phyloP scores from a whole-genome alignment of 2,113 vertebrate species.

The Marcusenius ussheri region DNA sequence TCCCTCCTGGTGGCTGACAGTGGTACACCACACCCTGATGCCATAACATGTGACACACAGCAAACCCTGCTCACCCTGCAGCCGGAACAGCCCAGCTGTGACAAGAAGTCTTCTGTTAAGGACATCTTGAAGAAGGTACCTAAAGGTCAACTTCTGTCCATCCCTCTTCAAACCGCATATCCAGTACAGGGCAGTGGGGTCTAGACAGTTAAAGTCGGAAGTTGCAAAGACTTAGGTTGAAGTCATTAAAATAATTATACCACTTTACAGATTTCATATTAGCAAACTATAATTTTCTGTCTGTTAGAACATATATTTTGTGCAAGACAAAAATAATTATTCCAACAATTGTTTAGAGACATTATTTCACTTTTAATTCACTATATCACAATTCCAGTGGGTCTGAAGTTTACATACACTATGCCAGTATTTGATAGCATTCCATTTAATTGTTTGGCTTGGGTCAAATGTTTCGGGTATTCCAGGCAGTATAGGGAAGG shows the following conservation, averaged over 20 bases:
- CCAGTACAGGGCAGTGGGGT: not conserved
- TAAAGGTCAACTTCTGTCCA: not conserved
- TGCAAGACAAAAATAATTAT: not conserved
- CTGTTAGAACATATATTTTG: not conserved
- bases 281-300: not conserved
- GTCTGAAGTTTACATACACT: not conserved
- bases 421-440: not conserved
- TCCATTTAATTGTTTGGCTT: not conserved
- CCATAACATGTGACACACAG: not conserved
- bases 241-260: not conserved
- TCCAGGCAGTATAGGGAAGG: not conserved
- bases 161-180: not conserved
- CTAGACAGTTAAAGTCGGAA: not conserved
- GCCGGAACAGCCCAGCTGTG: not conserved
- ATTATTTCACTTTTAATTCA: not conserved
- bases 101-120: slow-evolving; percentile 37
- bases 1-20: slow-evolving; percentile 25
- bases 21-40: not conserved
- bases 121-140: slow-evolving; percentile 47
- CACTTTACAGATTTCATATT: not conserved
- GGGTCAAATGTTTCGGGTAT: not conserved
- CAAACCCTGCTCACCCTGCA: not conserved
- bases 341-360: not conserved
- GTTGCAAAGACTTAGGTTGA: not conserved
- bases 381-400: not conserved